Conservation (phyloP, 2,113 vertebrate genomes). For the Ceyx cyanopectus region DNA sequence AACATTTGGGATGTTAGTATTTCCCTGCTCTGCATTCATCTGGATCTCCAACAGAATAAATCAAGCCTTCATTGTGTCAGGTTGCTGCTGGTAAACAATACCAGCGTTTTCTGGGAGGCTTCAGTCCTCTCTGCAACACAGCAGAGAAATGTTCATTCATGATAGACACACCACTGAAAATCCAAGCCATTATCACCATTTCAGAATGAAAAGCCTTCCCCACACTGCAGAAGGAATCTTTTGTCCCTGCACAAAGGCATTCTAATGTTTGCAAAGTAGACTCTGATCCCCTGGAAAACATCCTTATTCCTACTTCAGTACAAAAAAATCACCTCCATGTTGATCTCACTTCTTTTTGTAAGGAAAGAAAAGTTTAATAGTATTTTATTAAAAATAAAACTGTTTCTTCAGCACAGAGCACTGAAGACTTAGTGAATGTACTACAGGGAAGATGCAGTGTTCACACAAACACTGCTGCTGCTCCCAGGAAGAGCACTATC, state of each 20-base stretch:
- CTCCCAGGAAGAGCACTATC: no score
- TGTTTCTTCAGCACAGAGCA: not conserved
- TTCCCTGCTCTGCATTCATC: not conserved
- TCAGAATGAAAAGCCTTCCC: not conserved
- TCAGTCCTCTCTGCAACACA: not conserved
- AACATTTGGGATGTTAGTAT: not conserved
- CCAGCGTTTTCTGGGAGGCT: constrained; percentile 34
- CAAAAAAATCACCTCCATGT: not conserved
- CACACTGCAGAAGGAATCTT: not conserved
- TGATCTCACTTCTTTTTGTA: not conserved
- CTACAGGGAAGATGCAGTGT: no score
- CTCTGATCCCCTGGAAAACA: not conserved
- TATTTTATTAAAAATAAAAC: not conserved
- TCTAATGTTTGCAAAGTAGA: not conserved
- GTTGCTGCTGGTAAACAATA: constrained; percentile 51
- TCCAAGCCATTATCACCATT: constrained; percentile 18
- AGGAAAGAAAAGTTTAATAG: not conserved
- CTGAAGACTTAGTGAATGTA: no score
- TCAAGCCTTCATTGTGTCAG: not conserved
- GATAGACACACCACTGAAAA: constrained; percentile 23
- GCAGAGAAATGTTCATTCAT: constrained; percentile 47
- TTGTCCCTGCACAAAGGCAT: not conserved
- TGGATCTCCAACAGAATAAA: not conserved
- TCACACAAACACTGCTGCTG: no score
- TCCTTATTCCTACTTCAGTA: not conserved